Evolutionary conservation across 2,888 invertebrate genomes (phyloP), one percentile per base, ranked within the genome.

Genomic region (Strigamia transsilvanica): DNA sequence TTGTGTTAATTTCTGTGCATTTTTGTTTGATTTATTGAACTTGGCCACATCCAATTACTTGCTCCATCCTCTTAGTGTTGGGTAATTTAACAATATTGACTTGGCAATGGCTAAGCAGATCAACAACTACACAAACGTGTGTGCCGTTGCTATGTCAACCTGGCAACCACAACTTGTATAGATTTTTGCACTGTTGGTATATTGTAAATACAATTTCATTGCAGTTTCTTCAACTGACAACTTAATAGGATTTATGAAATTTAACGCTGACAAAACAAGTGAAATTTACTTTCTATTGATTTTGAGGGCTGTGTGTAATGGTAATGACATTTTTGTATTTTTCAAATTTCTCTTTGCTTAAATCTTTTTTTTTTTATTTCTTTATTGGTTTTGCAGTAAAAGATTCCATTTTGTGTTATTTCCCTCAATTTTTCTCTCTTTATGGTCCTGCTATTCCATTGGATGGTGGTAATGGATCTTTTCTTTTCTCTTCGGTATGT

Each of bases 51-150:
- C 13, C 73, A 73, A 73, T 73, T 73, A 73, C 23, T 32, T 12
- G 27, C 73, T 73, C 32, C 73, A 73, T 73, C 73, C 73, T 73
- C 73, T 73, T 73, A 73, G 73, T 73, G 73, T 32, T 27, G 73
- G 73, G 73, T 32, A 73, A 73, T 73, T 73, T 32, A 73, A 73
- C 73, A 73, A 73, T 73, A 73, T 73, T 73, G 73, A 73, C 73
- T 32, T 73, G 32, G 73, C 73, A 73, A 73, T 32, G 23, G 13
- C 32, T 73, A 73, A 73, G 73, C 73, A 73, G 73, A 73, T 73
- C 73, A 73, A 73, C 73, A 73, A 73, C 56, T 27, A 23, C 13
- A 32, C 23, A 73, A 73, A 73, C 32, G 15, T 73, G 73, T 13
- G 32, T 32, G 73, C 32, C 13, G 73, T 56, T 56, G 56, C 56